A percentile compares a stretch with the other conserved stretches of the same genome.
Evolutionary conservation across 2,797 vertebrate genomes (phyloP).

Genomic region (Fundulus diaphanus): DNA sequence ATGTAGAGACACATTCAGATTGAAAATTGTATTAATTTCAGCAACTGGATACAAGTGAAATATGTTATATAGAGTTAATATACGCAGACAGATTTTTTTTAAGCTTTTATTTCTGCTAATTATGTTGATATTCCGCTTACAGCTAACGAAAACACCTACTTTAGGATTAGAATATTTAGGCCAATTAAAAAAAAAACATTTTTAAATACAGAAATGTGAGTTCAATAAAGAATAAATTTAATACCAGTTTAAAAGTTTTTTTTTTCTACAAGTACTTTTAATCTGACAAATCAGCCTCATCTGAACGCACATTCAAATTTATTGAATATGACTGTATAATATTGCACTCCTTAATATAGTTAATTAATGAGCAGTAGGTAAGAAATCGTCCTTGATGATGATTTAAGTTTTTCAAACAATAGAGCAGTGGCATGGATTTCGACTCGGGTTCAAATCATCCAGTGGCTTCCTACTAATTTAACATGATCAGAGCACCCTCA

Average conservation of each 20-base stretch:
- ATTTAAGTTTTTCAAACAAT: slow-evolving; percentile 67
- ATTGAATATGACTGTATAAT: background rate
- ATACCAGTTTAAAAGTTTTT: background rate
- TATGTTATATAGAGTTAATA: too few relatives aligned
- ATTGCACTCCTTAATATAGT: slow-evolving; percentile 56
- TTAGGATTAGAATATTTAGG: too few relatives aligned
- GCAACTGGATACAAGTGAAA: too few relatives aligned
- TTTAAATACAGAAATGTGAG: background rate
- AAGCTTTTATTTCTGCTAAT: background rate
- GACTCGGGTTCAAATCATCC: slow-evolving; percentile 75
- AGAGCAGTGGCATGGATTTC: slow-evolving; percentile 72
- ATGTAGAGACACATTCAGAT: too few relatives aligned
- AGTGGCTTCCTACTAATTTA: slow-evolving; percentile 73
- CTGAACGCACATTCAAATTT: too few relatives aligned
- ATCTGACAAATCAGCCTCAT: too few relatives aligned
- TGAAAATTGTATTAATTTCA: too few relatives aligned
- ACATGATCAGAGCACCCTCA: slow-evolving; percentile 78
- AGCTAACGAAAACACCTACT: too few relatives aligned
- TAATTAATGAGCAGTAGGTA: slow-evolving; percentile 44
- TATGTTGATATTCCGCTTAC: too few relatives aligned
- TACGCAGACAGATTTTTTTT: too few relatives aligned
- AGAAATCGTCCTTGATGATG: slow-evolving; percentile 53
- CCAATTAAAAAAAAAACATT: too few relatives aligned
- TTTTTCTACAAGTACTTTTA: background rate
- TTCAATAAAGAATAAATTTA: background rate